Percentiles rank a stretch among this genome's conserved stretches.
Conservation (phyloP, 2,888 invertebrate genomes). For the Anthophora plumipes region DNA sequence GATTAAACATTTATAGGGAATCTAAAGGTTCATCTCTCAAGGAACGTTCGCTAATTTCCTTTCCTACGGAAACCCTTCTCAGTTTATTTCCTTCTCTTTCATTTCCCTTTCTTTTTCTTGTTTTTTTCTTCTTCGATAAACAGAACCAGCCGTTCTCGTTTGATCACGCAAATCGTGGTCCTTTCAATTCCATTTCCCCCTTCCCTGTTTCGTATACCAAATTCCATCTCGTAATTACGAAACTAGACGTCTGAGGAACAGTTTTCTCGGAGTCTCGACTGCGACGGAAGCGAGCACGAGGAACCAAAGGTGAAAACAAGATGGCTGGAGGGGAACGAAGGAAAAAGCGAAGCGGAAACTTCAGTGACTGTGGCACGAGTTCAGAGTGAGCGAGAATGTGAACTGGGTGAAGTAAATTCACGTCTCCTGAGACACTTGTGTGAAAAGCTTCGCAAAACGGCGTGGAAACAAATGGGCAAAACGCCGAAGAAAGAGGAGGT, state of each 20-base stretch:
- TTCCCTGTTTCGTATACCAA: background rate
- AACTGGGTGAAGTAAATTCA: constrained; percentile 49
- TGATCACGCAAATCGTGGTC: constrained; percentile 14
- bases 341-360: constrained; percentile 9
- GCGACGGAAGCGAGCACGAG: background rate
- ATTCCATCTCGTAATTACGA: constrained; percentile 21
- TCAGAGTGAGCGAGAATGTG: constrained; percentile 16
- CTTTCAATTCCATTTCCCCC: constrained; percentile 1
- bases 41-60: constrained; percentile 4
- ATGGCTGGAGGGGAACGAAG: background rate
- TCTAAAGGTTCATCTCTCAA: background rate
- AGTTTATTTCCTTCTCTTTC: too few relatives aligned
- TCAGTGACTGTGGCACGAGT: constrained; percentile 18
- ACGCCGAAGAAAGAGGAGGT: background rate
- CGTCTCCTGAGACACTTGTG: constrained; percentile 39
- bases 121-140: background rate
- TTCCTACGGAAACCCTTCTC: background rate
- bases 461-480: constrained; percentile 39
- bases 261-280: background rate
- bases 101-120: too few relatives aligned
- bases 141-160: background rate
- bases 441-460: constrained; percentile 30
- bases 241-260: background rate
- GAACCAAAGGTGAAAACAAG: background rate
- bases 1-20: background rate